phyloP scores from a whole-genome alignment of 1,140 invertebrate species.

The Heliconius hewitsoni region DNA sequence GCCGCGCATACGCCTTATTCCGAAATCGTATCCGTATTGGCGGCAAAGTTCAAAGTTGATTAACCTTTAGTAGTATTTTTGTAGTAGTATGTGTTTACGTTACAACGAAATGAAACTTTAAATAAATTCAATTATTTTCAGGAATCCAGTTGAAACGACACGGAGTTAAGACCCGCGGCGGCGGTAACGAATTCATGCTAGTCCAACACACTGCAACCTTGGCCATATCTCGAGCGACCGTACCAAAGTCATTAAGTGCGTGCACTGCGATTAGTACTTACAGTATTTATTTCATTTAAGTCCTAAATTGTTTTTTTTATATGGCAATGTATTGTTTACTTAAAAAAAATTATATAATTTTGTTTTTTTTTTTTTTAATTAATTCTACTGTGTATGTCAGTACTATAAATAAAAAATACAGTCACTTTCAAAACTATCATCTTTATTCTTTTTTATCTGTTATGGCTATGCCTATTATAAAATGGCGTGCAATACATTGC shows the following conservation, averaged over 20 bases:
- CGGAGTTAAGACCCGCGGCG: slow-evolving; percentile 31
- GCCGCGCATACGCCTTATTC: too few species aligned
- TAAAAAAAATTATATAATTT: background rate
- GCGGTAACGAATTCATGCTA: slow-evolving; percentile 76
- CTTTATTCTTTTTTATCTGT: too few species aligned
- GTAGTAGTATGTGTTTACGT: too few species aligned
- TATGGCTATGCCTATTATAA: background rate
- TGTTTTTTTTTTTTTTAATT: too few species aligned
- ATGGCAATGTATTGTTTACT: background rate
- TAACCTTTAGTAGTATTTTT: too few species aligned
- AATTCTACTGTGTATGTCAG: too few species aligned
- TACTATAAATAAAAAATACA: too few species aligned
- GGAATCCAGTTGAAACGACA: slow-evolving; percentile 6
- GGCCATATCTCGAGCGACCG: slow-evolving; percentile 65
- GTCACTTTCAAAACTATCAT: too few species aligned
- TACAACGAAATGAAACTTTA: background rate
- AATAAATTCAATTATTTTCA: slow-evolving; percentile 17
- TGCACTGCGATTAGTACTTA: slow-evolving; percentile 71
- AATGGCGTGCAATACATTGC: background rate
- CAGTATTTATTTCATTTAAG: slow-evolving; percentile 80
- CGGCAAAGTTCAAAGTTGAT: too few species aligned
- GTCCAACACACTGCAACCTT: slow-evolving; percentile 69
- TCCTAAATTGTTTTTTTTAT: slow-evolving; percentile 31
- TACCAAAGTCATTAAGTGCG: slow-evolving; percentile 68
- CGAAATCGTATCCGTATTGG: too few species aligned